These are phyloP conservation scores for Byasa hedistus DNA, from an alignment of 2,888 invertebrate genomes.

Conservation along the genomic window DNA sequence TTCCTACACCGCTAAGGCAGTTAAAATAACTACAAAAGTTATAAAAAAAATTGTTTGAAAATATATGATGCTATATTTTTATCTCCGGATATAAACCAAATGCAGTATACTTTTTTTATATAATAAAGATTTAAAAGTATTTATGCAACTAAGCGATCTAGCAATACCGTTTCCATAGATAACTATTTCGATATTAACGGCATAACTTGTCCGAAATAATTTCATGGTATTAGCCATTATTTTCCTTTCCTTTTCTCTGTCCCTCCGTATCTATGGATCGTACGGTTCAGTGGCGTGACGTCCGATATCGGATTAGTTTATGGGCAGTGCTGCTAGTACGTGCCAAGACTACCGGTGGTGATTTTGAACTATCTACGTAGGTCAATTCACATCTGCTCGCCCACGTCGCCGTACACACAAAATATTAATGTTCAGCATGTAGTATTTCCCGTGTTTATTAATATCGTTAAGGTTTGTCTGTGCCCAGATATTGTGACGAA, in stretches of 20 bases:
- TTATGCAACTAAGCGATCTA: background rate
- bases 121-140: too few relatives aligned
- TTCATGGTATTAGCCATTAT: constrained; percentile 36
- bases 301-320: constrained; percentile 67
- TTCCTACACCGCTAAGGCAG: too few relatives aligned
- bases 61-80: background rate
- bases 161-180: background rate
- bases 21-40: too few relatives aligned
- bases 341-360: constrained; percentile 45
- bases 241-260: constrained; percentile 42
- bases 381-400: constrained; percentile 33
- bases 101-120: background rate
- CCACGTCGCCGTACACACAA: constrained; percentile 15
- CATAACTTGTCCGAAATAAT: constrained; percentile 15
- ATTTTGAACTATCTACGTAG: constrained; percentile 41
- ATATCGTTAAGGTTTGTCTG: background rate
- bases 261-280: constrained; percentile 49
- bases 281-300: constrained; percentile 50
- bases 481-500: background rate
- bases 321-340: constrained; percentile 57
- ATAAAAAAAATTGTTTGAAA: too few relatives aligned
- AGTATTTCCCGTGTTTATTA: background rate
- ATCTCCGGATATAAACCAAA: background rate
- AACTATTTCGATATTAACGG: constrained; percentile 10
- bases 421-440: constrained; percentile 11